Evolutionary conservation across 2,888 invertebrate genomes (phyloP), one percentile per base, ranked within the genome.

Genomic region (Tachystola acroxantha): DNA sequence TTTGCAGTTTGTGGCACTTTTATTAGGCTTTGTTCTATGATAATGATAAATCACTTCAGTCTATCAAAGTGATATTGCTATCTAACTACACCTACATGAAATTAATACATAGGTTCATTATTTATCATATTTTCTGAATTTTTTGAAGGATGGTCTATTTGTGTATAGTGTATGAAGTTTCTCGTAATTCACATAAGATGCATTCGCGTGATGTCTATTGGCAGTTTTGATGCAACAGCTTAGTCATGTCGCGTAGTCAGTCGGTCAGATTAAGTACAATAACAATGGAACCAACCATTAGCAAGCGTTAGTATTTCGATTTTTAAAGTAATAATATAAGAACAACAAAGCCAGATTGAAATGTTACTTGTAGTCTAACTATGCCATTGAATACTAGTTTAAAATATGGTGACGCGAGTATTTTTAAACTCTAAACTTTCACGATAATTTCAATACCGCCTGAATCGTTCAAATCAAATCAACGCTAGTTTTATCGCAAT

Each of bases 31-130:
- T 33, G 36, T 35, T 39, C 39, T 27, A 32, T 32, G 32, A 37
- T 35, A 13, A 32, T 32, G 32, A 37, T 35, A 13, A 24, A 31
- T 33, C 28, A 36, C 19, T 27, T 40, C 40, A 42, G 33, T 42
- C 35, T 42, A 46, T 43, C 28, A 30, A 42, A 38, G 37, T 40
- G 37, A 40, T 36, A 32, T 32, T n/a, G n/a, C 32, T 38, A 37
- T 32, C 30, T 33, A 33, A 4, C 6, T 32, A 32, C 3, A 32
- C 1, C 32, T 32, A 32, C 22, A n/a, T n/a, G n/a, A n/a, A n/a
- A n/a, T n/a, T n/a, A n/a, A n/a, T n/a, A 32, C n/a, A 14, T 11
- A 7, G 1, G 5, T 12, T 28, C 4, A 2, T 14, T 29, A 28
- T 28, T 9, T 29, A n/a, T 7, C 3, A n/a, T 7, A 14, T 29